Evolutionary conservation across 2,113 vertebrate genomes (phyloP).

Genomic region (Scatophagus argus): DNA sequence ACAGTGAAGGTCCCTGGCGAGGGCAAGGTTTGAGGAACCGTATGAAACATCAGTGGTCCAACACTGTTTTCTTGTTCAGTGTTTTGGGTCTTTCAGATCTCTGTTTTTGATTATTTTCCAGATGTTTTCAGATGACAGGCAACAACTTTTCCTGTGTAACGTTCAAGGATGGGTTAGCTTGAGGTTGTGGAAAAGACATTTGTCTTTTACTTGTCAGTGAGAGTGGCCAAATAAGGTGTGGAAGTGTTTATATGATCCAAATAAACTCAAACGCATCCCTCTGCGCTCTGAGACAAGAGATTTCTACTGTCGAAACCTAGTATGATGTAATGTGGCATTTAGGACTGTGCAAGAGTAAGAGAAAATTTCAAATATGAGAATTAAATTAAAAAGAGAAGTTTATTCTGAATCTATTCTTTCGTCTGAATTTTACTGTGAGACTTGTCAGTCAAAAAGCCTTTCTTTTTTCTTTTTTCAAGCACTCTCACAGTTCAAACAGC

Average conservation of each 20-base stretch:
- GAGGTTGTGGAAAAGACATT: constrained; percentile 34
- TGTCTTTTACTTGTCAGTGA: constrained; percentile 26
- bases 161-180: constrained; percentile 25
- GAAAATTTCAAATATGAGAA: neutral
- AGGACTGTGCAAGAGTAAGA: neutral
- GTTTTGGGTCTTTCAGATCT: constrained; percentile 61
- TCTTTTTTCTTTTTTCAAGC: neutral
- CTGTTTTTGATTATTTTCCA: constrained; percentile 50
- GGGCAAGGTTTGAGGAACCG: constrained; percentile 51
- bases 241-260: constrained; percentile 34
- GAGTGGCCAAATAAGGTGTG: constrained; percentile 30
- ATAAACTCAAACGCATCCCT: constrained; percentile 8
- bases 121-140: constrained; percentile 27
- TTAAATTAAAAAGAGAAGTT: neutral
- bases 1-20: constrained; percentile 56
- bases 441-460: constrained; percentile 1
- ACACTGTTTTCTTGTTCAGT: constrained; percentile 50
- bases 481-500: constrained; percentile 19
- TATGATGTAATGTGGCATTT: neutral
- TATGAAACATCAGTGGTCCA: constrained; percentile 33
- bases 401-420: neutral
- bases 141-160: constrained; percentile 41
- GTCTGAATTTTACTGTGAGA: constrained; percentile 16
- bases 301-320: neutral
- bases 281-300: neutral